Percentiles rank a stretch among this genome's conserved stretches.
Conservation (phyloP, 2,888 invertebrate genomes). For the Drepana falcataria region DNA sequence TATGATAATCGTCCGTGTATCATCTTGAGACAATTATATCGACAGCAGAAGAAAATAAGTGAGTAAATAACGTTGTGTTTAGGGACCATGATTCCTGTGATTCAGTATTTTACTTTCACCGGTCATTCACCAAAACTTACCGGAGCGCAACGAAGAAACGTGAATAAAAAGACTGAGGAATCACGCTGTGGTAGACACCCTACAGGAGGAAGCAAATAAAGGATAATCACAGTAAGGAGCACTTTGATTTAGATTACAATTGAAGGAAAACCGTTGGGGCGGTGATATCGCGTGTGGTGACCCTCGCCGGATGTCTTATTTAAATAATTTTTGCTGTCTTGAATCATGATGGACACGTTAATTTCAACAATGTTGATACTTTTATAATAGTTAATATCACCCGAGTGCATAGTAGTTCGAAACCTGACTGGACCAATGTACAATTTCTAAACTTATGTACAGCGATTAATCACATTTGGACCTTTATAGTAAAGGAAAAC, state of each 20-base stretch:
- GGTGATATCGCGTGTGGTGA: conserved; percentile 55
- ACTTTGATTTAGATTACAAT: conserved; percentile 34
- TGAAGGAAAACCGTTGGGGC: conserved; percentile 40
- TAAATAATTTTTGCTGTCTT: conserved; percentile 34
- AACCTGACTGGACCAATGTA: too few relatives aligned
- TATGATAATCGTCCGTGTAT: conserved; percentile 16
- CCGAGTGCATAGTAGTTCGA: too few relatives aligned
- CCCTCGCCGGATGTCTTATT: conserved; percentile 60
- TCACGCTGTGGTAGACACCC: conserved; percentile 69
- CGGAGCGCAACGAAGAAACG: conserved; percentile 62
- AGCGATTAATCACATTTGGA: too few relatives aligned
- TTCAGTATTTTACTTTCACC: conserved; percentile 67
- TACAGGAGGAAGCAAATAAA: conserved; percentile 43
- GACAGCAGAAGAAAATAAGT: conserved; percentile 47
- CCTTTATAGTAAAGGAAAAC: too few relatives aligned
- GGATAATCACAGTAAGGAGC: conserved; percentile 44
- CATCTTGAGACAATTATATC: conserved; percentile 1
- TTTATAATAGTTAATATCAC: too few relatives aligned
- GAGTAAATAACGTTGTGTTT: conserved; percentile 46
- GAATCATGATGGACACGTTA: conserved; percentile 28
- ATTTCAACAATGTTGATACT: conserved; percentile 5
- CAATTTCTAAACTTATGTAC: too few relatives aligned
- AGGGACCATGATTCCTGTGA: conserved; percentile 73
- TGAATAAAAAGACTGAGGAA: conserved; percentile 72
- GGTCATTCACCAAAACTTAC: conserved; percentile 72